Base-by-base conservation (phyloP, 2,888 invertebrate genomes). In the Melanostoma mellinum region DNA sequence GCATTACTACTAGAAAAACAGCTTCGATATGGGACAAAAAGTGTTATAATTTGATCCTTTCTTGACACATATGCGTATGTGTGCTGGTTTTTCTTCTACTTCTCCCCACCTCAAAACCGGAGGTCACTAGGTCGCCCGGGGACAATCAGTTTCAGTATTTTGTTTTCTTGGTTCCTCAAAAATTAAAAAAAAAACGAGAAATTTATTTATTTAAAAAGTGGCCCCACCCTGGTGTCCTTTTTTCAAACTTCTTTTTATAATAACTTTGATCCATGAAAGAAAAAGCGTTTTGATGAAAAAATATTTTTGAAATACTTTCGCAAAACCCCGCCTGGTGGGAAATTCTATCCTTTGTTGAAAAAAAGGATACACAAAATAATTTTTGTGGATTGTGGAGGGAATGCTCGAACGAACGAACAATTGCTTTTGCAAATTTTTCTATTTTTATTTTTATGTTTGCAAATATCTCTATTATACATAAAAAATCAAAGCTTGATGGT, bases 51-150 rank as follows among this genome's bases (percentile, higher is more conserved):
- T 61, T 60, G 71, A 63, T 68, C 52, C 68, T 46, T 73, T 82
- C 73, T 50, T 73, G 65, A 69, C 79, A 75, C 84, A 79, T 79
- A 84, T 84, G 78, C 79, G 79, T 79, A 53, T 79, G 79, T 71
- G 71, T 79, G 68, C 40, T 68, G 72, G 44, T 69, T 52, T 63
- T 63, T 10, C n/a, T n/a, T n/a, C 58, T 30, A 65, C 55, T 63
- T 61, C 44, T 58, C 56, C n/a, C 53, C 55, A 77, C 72, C 63
- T 78, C 40, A 60, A 50, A 55, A 79, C 67, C 74, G 80, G 89
- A 91, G 90, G 91, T 91, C 90, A 91, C 89, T 91, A 90, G 91
- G 91, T 91, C 90, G 90, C 89, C 90, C 89, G 88, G 90, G 90
- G 87, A 87, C 86, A 86, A 76, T 30, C 36, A 38, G 50, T 38